Percentiles rank a stretch among this genome's conserved stretches.
phyloP scores from a whole-genome alignment of 1,140 invertebrate genomes.

The fruit fly (Drosophila melanogaster) region Release_6_plus_ISO1_MT NT_037436.4:2677001-2677500 shows the following conservation, averaged over 20 bases:
- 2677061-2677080: constrained; percentile 67
- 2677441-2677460: background rate
- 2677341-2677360: constrained; percentile 8
- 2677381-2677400: constrained; percentile 29
- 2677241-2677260: no score
- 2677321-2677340: no score
- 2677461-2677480: constrained; percentile 35
- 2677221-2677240: background rate
- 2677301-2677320: background rate
- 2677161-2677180: constrained; percentile 24
- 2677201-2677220: constrained; percentile 35
- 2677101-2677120: constrained; percentile 29
- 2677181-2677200: background rate
- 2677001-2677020: constrained; percentile 66
- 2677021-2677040: constrained; percentile 79
- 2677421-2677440: background rate
- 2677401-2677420: constrained; percentile 6
- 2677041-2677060: constrained; percentile 82
- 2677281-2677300: background rate
- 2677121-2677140: constrained; percentile 64
- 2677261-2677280: background rate
- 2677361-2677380: constrained; percentile 19
- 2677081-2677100: constrained; percentile 35
- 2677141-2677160: constrained; percentile 68
- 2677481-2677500: constrained; percentile 4